Conservation (phyloP, 2,113 vertebrate species). For the Lutjanus erythropterus region DNA sequence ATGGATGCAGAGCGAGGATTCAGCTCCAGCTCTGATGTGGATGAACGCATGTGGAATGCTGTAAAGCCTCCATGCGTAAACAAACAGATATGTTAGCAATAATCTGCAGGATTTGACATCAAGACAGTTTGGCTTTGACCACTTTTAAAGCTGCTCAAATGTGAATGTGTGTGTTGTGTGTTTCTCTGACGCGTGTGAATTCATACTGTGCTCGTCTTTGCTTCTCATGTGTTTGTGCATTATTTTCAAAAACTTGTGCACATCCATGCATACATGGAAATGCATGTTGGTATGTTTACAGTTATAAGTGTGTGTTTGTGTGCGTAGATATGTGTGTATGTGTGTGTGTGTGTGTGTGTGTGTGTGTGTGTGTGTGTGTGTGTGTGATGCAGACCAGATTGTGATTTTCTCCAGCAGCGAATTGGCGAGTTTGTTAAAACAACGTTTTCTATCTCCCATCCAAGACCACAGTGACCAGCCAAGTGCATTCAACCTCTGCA, state of each 20-base stretch:
- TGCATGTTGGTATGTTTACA: slow-evolving; percentile 1
- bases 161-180: slow-evolving; percentile 31
- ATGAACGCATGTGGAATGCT: slow-evolving; percentile 23
- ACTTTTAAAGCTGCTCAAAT: not conserved
- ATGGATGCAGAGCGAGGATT: not conserved
- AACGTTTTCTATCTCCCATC: slow-evolving; percentile 46
- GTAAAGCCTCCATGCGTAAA: slow-evolving; percentile 28
- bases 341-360: slow-evolving; percentile 13
- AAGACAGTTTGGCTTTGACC: slow-evolving; percentile 29
- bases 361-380: slow-evolving; percentile 23
- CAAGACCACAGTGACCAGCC: slow-evolving; percentile 51
- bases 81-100: slow-evolving; percentile 59
- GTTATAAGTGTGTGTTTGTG: not conserved
- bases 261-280: not conserved
- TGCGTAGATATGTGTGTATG: not conserved
- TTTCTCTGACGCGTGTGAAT: not conserved
- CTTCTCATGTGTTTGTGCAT: not conserved
- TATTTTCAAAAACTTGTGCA: not conserved
- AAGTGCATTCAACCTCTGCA: slow-evolving; percentile 54
- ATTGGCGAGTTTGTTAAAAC: slow-evolving; percentile 57
- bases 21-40: slow-evolving; percentile 28
- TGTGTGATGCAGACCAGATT: slow-evolving; percentile 50
- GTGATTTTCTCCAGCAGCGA: slow-evolving; percentile 50
- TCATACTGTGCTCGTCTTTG: too few relatives aligned
- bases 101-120: slow-evolving; percentile 15